A percentile compares a stretch with the other conserved stretches of the same genome.
Evolutionary conservation across 2,797 vertebrate genomes (phyloP).

Genomic region (Tarsius wallacei): DNA sequence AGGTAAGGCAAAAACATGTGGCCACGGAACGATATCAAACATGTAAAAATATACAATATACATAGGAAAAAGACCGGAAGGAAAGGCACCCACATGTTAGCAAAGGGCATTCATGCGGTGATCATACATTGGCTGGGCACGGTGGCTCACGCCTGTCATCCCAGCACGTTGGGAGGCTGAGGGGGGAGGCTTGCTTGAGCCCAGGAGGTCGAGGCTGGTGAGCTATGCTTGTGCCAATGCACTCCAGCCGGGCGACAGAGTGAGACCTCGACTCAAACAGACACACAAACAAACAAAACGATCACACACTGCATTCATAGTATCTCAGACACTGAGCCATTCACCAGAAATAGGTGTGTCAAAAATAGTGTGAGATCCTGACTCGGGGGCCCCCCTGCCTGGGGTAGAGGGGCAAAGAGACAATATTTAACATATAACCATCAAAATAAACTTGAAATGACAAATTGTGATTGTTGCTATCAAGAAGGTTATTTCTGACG

Average conservation of each 20-base stretch:
- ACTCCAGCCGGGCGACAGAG: no score
- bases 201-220: no score
- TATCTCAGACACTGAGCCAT: accelerated
- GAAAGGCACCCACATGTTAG: not conserved
- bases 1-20: not conserved
- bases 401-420: not conserved
- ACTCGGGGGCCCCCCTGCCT: no score
- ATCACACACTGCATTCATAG: no score
- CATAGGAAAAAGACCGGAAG: not conserved
- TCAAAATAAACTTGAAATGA: not conserved
- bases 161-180: no score
- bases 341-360: not conserved
- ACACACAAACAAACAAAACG: no score
- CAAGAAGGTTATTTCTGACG: not conserved
- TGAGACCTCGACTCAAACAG: no score
- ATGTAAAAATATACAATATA: not conserved
- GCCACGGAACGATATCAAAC: not conserved
- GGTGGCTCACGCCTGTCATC: no score
- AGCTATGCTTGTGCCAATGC: no score
- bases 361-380: accelerated
- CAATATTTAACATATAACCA: not conserved
- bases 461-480: not conserved
- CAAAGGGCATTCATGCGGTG: not conserved
- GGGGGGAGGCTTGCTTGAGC: no score
- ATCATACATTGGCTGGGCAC: no score